Conservation (phyloP, 1,140 invertebrate genomes). For the Luehdorfia chinensis region DNA sequence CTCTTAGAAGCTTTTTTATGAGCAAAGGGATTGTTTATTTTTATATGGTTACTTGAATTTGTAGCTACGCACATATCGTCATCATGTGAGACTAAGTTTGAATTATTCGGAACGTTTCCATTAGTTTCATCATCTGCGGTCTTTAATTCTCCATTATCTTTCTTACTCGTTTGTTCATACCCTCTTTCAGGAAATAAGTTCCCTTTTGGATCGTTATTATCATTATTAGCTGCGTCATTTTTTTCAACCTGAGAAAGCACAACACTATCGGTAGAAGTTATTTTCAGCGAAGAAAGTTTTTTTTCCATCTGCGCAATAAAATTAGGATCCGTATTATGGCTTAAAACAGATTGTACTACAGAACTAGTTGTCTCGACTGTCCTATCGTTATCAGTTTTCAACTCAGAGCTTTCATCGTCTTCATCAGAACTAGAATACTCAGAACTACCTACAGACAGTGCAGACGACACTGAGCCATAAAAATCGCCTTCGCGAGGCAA, state of each 20-base stretch:
- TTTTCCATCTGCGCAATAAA: conserved; percentile 64
- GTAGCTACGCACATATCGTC: conserved; percentile 43
- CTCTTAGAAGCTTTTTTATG: conserved; percentile 59
- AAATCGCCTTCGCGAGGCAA: conserved; percentile 57
- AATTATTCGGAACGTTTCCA: neutral
- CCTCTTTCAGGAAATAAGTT: no score
- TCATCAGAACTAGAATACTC: conserved; percentile 69
- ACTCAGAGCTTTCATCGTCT: conserved; percentile 71
- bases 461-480: conserved; percentile 63
- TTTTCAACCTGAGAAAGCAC: conserved; percentile 1
- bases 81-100: neutral
- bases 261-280: conserved; percentile 22
- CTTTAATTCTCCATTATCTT: conserved; percentile 9
- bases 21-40: conserved; percentile 58
- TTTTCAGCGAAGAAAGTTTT: conserved; percentile 52
- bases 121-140: conserved; percentile 17
- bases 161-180: conserved; percentile 3
- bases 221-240: neutral
- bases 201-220: no score
- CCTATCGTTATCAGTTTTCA: conserved; percentile 48
- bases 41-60: conserved; percentile 46
- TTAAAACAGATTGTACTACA: conserved; percentile 75
- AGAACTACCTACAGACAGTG: conserved; percentile 67
- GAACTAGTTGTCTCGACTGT: conserved; percentile 76
- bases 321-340: conserved; percentile 49